A percentile compares a stretch with the other conserved stretches of the same genome.
Evolutionary conservation across 2,888 invertebrate genomes (phyloP).

Genomic region (Agrochola lychnidis): DNA sequence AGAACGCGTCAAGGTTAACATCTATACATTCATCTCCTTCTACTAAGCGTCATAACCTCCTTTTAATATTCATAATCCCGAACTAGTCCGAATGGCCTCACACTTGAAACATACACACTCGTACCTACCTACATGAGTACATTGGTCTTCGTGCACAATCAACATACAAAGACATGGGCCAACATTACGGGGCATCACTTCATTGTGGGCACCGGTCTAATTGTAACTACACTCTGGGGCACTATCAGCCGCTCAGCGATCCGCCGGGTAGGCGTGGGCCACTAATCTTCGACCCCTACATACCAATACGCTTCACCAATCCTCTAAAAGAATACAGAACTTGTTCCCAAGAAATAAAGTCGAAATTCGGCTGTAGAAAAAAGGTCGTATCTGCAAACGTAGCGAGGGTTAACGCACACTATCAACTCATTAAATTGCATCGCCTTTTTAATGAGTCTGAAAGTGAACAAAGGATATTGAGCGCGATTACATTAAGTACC

Average conservation of each 20-base stretch:
- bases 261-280: conserved; percentile 89
- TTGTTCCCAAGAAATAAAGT: conserved; percentile 71
- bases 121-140: conserved; percentile 38
- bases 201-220: conserved; percentile 90
- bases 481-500: conserved; percentile 90
- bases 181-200: conserved; percentile 90
- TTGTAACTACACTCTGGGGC: conserved; percentile 91
- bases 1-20: conserved; percentile 11
- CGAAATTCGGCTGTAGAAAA: conserved; percentile 63
- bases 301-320: conserved; percentile 80
- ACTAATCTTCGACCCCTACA: conserved; percentile 91
- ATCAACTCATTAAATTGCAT: conserved; percentile 91
- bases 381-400: conserved; percentile 86
- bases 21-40: not conserved
- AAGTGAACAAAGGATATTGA: conserved; percentile 91
- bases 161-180: conserved; percentile 90
- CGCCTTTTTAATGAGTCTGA: conserved; percentile 91
- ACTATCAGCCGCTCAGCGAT: conserved; percentile 90
- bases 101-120: conserved; percentile 43
- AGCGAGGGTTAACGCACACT: conserved; percentile 90
- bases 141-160: conserved; percentile 85
- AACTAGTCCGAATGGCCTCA: conserved; percentile 49
- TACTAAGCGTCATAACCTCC: conserved; percentile 33
- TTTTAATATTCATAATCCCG: conserved; percentile 65
- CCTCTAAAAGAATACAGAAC: conserved; percentile 71